Base-by-base conservation (phyloP, 2,797 vertebrate species). In the Protosalanx chinensis region DNA sequence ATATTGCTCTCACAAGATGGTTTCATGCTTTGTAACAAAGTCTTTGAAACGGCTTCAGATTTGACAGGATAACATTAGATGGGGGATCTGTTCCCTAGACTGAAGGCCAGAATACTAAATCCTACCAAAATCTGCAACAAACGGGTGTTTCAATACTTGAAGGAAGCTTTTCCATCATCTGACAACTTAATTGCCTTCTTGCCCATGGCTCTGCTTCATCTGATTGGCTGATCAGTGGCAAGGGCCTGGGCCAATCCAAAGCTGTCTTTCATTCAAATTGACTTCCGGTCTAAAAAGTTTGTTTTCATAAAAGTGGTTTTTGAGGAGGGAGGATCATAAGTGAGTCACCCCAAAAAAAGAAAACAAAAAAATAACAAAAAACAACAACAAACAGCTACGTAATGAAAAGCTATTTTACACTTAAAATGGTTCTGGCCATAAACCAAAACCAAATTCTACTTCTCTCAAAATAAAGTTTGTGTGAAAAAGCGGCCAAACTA, bases 191-290 rank as follows among this genome's bases (percentile, higher is more conserved):
- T 5, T n/a, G 15, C 16, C n/a, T 13, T 35, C 64, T 63, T 66
- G 56, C 71, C 60, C 20, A 20, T 58, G 76, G 82, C 87, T 82
- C 82, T 61, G 88, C 88, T 84, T 46, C 81, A 82, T 68, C 90
- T 89, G 90, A 92, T 33, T 91, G 87, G 88, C 77, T 86, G 88
- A 91, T 91, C 88, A 90, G 91, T 71, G 32, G 83, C 86, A 72
- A 80, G 60, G 83, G 81, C 81, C 37, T 71, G 8, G 61, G 80
- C 51, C 72, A 69, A 71, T 71, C 59, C 3, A 77, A 71, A 46
- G 58, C 74, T 69, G 56, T 67, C 20, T 18, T 41, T 66, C n/a
- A 23, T 41, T 58, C 62, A 29, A 64, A 75, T 67, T 70, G 7
- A 68, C 53, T 16, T 37, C 35, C 68, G 29, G 68, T 72, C 71